Evolutionary conservation across 1,140 invertebrate species (phyloP), one percentile per base, ranked within the genome.

Genomic region (Diuraphis noxia): DNA sequence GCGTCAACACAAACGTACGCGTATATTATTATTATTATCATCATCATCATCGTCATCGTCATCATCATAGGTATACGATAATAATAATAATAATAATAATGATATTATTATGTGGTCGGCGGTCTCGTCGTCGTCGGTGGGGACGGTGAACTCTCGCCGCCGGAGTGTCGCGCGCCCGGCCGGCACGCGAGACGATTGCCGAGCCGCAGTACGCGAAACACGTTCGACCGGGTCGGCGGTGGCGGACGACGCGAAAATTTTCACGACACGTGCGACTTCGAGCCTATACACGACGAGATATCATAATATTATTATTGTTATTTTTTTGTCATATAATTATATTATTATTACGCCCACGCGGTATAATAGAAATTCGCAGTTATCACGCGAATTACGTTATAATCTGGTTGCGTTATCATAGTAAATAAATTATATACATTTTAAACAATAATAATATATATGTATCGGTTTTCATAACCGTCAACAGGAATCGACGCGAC

Each of bases 71-170:
- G 77, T 79, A 79, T 79, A 79, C 21, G 36, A 79, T 34, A 77
- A 77, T 36, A 19, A 30, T 36, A 19, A 72, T 17, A 7, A 38
- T 79, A 79, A 36, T 79, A 72, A 30, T 77, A 34, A 17, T 77
- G n/a, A n/a, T n/a, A n/a, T n/a, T n/a, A 38, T 40, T 81, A 81
- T 36, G 25, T 23, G 30, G 41, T 23, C 25, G 36, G 30, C 30
- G 82, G 82, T 34, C 13, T 30, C 82, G 30, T 0, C 1, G 46
- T 19, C 19, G 41, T 77, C 88, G 88, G 89, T 91, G 89, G 89
- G 89, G 89, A 91, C 89, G 89, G 77, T 91, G 89, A 91, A 91
- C 89, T 91, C 89, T 91, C 86, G 17, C 36, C 38, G 86, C 23
- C 72, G 88, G 36, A 91, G 34, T 82, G 89, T 82, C 89, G 72